Base-by-base conservation (phyloP, 1,140 invertebrate genomes). In the Lepidurus couesii region DNA sequence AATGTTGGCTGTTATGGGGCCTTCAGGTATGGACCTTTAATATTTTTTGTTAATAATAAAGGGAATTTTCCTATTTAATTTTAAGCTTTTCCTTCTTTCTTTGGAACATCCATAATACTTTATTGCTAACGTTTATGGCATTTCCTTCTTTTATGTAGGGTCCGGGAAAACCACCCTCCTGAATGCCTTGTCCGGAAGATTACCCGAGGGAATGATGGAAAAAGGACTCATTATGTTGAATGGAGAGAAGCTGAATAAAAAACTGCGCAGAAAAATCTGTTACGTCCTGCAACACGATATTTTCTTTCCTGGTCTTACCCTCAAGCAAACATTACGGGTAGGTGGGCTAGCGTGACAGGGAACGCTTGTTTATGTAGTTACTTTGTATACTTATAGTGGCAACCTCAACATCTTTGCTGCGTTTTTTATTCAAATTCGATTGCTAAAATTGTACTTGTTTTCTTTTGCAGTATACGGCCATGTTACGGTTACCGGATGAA, bases 211-310 rank as follows among this genome's bases (percentile, higher is more conserved):
- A 1, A 78, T 83, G 74, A 82, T 91, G 16, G 88, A 90, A 81
- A 87, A 88, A 75, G 93, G 93, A 65, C 87, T 88, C 80, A 91
- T 95, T 81, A 89, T 89, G 82, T 85, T 94, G 21, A 93, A 93
- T 84, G 89, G 91, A 8, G 89, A 92, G 79, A 87, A 88, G n/a
- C 84, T 95, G 42, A 91, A 89, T 80, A 94, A 94, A 82, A 85
- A 91, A 82, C 91, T 91, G 87, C 90, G 91, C 78, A 86, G 92
- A 78, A 89, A 90, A 82, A 93, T 95, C 78, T 92, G 92, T 81
- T 95, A 95, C 84, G 93, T 95, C 24, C 87, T 94, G 65, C 93
- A 95, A 83, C 90, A 95, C 83, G 93, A 95, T 82, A 90, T 93
- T 79, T 95, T 95, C 86, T 94, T 94, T 83, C 89, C 92, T 8